These are phyloP conservation scores for Chaetogeoica ovagalla DNA, from an alignment of 2,888 invertebrate genomes.

Conservation along the genomic window DNA sequence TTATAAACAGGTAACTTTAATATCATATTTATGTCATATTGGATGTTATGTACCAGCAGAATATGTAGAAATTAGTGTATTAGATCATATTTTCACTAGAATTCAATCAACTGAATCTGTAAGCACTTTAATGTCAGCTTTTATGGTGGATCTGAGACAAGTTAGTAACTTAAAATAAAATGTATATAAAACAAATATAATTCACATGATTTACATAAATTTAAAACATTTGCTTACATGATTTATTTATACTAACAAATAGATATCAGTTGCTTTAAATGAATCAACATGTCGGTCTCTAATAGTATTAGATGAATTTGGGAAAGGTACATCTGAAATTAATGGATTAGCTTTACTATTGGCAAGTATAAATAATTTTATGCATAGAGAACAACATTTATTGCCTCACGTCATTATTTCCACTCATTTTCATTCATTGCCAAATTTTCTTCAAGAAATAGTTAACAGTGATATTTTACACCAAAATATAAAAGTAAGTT, in stretches of 20 bases:
- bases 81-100: slow-evolving; percentile 75
- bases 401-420: slow-evolving; percentile 74
- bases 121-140: slow-evolving; percentile 78
- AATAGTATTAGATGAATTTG: slow-evolving; percentile 87
- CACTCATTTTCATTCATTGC: slow-evolving; percentile 76
- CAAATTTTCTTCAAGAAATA: slow-evolving; percentile 65
- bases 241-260: slow-evolving; percentile 1
- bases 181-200: background rate
- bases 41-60: slow-evolving; percentile 88
- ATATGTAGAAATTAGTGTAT: slow-evolving; percentile 70
- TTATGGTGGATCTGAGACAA: slow-evolving; percentile 82
- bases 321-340: slow-evolving; percentile 76
- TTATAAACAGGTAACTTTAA: slow-evolving; percentile 65
- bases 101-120: slow-evolving; percentile 78
- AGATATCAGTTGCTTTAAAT: slow-evolving; percentile 69
- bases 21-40: slow-evolving; percentile 83
- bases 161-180: slow-evolving; percentile 60
- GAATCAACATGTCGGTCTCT: slow-evolving; percentile 70
- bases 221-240: background rate
- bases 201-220: background rate
- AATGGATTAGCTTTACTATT: slow-evolving; percentile 78
- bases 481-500: slow-evolving; percentile 35
- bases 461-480: slow-evolving; percentile 60
- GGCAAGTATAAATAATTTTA: slow-evolving; percentile 70
- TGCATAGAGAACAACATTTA: slow-evolving; percentile 62